Percentiles rank a stretch among this genome's conserved stretches.
phyloP scores from a whole-genome alignment of 2,888 invertebrate genomes.

The Drosophila multiciliata region DNA sequence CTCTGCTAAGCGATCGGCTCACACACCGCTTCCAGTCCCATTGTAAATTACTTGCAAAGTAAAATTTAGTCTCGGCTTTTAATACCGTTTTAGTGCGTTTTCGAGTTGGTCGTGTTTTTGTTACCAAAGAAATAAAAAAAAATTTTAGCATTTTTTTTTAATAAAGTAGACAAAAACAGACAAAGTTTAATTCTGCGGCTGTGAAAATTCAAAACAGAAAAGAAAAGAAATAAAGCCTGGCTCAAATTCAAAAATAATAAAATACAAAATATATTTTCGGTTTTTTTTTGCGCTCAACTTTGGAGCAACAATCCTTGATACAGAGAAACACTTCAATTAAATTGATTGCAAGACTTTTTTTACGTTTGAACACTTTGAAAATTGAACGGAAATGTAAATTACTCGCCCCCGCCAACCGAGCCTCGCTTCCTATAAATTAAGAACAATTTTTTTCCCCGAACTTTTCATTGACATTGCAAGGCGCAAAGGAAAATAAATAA shows the following conservation, averaged over 20 bases:
- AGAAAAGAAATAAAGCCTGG: slow-evolving; percentile 12
- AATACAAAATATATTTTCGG: slow-evolving; percentile 28
- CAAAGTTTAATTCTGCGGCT: slow-evolving; percentile 42
- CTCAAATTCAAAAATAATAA: not conserved
- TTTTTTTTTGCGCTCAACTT: slow-evolving; percentile 8
- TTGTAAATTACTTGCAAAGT: slow-evolving; percentile 82
- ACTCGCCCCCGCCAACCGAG: slow-evolving; percentile 80
- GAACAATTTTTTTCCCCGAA: slow-evolving; percentile 24
- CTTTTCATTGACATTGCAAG: slow-evolving; percentile 1
- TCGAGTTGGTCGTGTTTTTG: slow-evolving; percentile 83
- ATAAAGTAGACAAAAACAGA: slow-evolving; percentile 9
- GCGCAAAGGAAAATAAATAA: slow-evolving; percentile 7
- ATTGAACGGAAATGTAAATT: slow-evolving; percentile 83
- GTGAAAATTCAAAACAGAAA: slow-evolving; percentile 38
- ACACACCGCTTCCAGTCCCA: slow-evolving; percentile 54
- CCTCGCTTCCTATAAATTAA: slow-evolving; percentile 47
- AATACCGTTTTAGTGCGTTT: slow-evolving; percentile 84
- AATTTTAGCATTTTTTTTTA: slow-evolving; percentile 19
- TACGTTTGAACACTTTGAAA: slow-evolving; percentile 29
- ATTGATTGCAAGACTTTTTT: slow-evolving; percentile 17
- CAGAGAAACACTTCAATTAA: not conserved
- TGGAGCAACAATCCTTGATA: not conserved
- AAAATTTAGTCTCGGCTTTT: slow-evolving; percentile 82
- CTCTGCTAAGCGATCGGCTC: slow-evolving; percentile 52
- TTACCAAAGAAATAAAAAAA: slow-evolving; percentile 48